Conservation (phyloP, 2,888 invertebrate genomes). For the Macrophya alboannulata region DNA sequence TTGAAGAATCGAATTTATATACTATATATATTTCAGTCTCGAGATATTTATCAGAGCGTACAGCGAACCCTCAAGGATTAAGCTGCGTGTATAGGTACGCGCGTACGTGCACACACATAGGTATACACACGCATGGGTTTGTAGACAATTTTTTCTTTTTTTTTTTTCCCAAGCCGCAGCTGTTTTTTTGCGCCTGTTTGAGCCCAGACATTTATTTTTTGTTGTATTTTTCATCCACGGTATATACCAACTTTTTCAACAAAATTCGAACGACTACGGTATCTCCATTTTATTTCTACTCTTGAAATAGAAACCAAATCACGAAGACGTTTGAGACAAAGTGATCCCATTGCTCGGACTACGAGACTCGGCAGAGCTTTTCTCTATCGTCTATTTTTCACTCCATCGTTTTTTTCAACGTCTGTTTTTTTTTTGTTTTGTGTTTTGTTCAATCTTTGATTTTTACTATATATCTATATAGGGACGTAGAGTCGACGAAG, state of each 20-base stretch:
- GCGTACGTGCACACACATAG: not conserved
- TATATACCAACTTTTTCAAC: not conserved
- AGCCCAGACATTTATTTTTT: constrained; percentile 36
- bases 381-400: not conserved
- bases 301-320: not conserved
- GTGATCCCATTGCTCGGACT: not conserved
- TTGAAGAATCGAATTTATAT: constrained; percentile 15
- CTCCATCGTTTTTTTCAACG: not conserved
- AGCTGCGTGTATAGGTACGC: not conserved
- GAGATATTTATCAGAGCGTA: constrained; percentile 23
- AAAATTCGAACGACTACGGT: not conserved
- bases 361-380: not conserved
- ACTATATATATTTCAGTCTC: constrained; percentile 19
- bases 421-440: no score
- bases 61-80: constrained; percentile 28
- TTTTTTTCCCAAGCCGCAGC: not conserved
- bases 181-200: constrained; percentile 15
- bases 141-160: constrained; percentile 3
- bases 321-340: constrained; percentile 26
- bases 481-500: not conserved
- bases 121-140: not conserved
- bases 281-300: not conserved
- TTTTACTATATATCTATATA: not conserved
- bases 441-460: not conserved
- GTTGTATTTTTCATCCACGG: not conserved